These are phyloP conservation scores for Desmophyllum pertusum DNA, from an alignment of 92 coral and sea anemone genomes.

Conservation along the genomic window DNA sequence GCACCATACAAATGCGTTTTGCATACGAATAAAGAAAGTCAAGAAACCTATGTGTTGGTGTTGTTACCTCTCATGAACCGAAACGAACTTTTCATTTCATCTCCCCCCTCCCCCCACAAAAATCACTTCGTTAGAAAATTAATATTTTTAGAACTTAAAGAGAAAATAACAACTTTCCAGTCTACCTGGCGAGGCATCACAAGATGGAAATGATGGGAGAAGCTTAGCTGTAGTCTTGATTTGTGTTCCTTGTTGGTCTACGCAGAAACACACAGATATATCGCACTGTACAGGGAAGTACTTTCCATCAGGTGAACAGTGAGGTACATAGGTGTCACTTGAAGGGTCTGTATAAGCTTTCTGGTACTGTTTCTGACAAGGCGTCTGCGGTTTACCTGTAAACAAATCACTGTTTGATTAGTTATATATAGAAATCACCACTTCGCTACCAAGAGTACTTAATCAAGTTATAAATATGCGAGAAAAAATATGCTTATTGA, in stretches of 20 bases:
- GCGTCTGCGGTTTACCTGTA: slow-evolving; percentile 73
- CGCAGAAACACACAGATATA: slow-evolving; percentile 84
- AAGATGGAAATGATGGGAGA: slow-evolving; percentile 68
- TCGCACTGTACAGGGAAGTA: slow-evolving; percentile 92
- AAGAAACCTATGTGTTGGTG: too few relatives aligned
- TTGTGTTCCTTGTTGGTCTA: slow-evolving; percentile 82
- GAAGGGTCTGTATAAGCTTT: slow-evolving; percentile 26
- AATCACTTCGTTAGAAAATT: background rate
- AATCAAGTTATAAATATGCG: too few relatives aligned
- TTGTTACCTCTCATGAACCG: too few relatives aligned
- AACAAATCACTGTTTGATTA: background rate
- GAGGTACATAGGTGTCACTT: slow-evolving; percentile 69
- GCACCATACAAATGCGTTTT: too few relatives aligned
- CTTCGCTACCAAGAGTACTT: background rate
- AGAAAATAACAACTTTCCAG: background rate
- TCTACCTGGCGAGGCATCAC: slow-evolving; percentile 61
- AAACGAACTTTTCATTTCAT: too few relatives aligned
- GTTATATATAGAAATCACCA: background rate
- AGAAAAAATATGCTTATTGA: too few relatives aligned
- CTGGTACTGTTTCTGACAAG: slow-evolving; percentile 76
- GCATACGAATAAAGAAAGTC: too few relatives aligned
- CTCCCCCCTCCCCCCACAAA: background rate
- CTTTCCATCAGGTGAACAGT: slow-evolving; percentile 82
- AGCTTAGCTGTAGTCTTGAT: slow-evolving; percentile 63
- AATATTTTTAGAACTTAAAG: background rate